Evolutionary conservation across 2,113 vertebrate species (phyloP), one percentile per base, ranked within the genome.

Genomic region (Atractosteus spatula): DNA sequence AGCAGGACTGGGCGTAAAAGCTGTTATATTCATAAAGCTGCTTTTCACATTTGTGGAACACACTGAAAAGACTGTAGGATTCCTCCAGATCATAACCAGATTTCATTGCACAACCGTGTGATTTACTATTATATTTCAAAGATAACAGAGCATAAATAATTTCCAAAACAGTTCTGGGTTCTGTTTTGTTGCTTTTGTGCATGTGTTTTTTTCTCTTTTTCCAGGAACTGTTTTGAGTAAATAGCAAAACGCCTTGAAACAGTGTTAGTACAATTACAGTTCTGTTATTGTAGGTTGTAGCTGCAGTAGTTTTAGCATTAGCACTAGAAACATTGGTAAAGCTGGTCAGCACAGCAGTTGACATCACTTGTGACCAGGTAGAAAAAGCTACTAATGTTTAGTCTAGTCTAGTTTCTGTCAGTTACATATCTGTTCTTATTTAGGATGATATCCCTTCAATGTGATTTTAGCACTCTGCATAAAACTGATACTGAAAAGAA

Each of bases 191-290:
- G 63, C 41, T 13, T 4, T 65, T 65, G 63, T 41, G 8, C 13
- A 13, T 65, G 29, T 10, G 17, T 65, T 12, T 42, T 41, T 65
- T 65, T n/a, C 7, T 8, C 63, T 5, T 66, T 66, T 45, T 66
- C 4, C 63, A 66, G 6, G 64, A 45, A 44, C 43, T 47, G n/a
- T 6, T 66, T 66, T 66, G 64, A 66, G n/a, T 66, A 14, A 66
- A 66, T 8, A 44, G 11, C 29, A 65, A 42, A 41, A 17, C 63
- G 29, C 63, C 10, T 42, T 65, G 17, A 41, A 17, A 44, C 41
- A 65, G 41, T 42, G 12, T 65, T 65, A 65, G 63, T 65, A 12
- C 12, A 13, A 41, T 42, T 65, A 13, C 10, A 7, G n/a, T 45
- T 13, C 47, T 51, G 16, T 66, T 47, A 47, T 44, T n/a, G 42